phyloP scores from a whole-genome alignment of 2,113 vertebrate genomes.

The Bothrops jararaca region DNA sequence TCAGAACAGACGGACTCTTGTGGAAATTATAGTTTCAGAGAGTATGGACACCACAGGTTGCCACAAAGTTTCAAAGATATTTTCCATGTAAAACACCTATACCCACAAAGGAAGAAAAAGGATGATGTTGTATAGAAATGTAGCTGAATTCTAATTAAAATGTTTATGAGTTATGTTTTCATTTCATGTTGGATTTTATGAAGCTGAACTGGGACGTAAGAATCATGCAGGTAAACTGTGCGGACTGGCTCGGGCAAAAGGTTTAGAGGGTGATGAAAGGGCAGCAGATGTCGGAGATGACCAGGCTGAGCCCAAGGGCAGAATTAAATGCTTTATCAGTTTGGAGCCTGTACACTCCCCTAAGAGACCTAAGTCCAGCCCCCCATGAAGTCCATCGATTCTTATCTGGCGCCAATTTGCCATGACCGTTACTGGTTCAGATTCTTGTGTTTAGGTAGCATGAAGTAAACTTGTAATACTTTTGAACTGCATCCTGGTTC shows the following conservation, averaged over 20 bases:
- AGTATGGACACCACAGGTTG: conserved; percentile 33
- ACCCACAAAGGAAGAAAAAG: background rate
- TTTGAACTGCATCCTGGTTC: background rate
- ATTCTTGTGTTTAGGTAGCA: background rate
- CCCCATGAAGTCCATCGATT: background rate
- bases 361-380: background rate
- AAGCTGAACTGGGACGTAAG: background rate
- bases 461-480: background rate
- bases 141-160: conserved; percentile 7
- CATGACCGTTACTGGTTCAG: background rate
- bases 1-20: conserved; percentile 41
- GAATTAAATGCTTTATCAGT: background rate
- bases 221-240: background rate
- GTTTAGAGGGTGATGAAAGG: background rate
- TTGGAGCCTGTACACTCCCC: background rate
- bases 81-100: conserved; percentile 22
- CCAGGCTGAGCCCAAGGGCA: background rate
- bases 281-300: background rate
- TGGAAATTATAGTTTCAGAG: conserved; percentile 49
- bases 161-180: conserved; percentile 8
- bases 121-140: background rate
- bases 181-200: background rate
- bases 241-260: background rate
- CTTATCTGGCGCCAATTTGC: background rate
- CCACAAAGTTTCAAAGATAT: conserved; percentile 39